These are phyloP conservation scores for Puffinus mauretanicus DNA, from an alignment of 2,113 vertebrate genomes.

Conservation along the genomic window DNA sequence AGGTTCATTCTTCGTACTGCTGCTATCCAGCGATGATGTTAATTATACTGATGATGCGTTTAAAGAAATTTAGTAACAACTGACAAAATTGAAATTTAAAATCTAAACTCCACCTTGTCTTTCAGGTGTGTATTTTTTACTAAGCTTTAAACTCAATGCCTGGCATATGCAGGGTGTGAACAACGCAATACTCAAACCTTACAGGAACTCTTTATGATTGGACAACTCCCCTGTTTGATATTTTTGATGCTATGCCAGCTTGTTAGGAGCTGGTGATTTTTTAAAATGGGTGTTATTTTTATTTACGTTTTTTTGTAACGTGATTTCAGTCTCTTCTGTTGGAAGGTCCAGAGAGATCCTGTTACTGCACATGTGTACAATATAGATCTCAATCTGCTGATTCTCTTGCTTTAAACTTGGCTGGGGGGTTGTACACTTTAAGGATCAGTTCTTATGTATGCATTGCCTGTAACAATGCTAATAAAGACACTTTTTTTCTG, in stretches of 20 bases:
- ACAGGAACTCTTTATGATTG: conserved; percentile 54
- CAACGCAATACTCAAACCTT: conserved; percentile 23
- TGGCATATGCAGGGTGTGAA: conserved; percentile 56
- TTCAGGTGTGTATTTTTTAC: conserved; percentile 54
- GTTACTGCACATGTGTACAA: conserved; percentile 72
- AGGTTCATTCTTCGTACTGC: conserved; percentile 22
- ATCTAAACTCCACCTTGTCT: conserved; percentile 40
- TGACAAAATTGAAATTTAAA: conserved; percentile 36
- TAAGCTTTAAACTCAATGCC: conserved; percentile 67
- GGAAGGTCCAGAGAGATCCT: conserved; percentile 67
- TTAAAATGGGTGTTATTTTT: conserved; percentile 74
- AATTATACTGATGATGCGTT: conserved; percentile 8
- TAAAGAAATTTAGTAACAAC: conserved; percentile 44
- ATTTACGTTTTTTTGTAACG: conserved; percentile 74
- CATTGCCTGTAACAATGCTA: conserved; percentile 82
- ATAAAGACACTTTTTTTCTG: conserved; percentile 80
- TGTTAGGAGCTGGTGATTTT: conserved; percentile 69
- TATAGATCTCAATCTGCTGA: conserved; percentile 67
- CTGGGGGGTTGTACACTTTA: conserved; percentile 73
- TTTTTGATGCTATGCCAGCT: conserved; percentile 51
- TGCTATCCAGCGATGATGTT: not conserved
- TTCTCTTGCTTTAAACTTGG: conserved; percentile 67
- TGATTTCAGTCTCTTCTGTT: conserved; percentile 71
- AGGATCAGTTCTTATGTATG: conserved; percentile 71
- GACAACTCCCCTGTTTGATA: conserved; percentile 46